phyloP scores from a whole-genome alignment of 1,140 invertebrate genomes.

The Bombus sylvicola region DNA sequence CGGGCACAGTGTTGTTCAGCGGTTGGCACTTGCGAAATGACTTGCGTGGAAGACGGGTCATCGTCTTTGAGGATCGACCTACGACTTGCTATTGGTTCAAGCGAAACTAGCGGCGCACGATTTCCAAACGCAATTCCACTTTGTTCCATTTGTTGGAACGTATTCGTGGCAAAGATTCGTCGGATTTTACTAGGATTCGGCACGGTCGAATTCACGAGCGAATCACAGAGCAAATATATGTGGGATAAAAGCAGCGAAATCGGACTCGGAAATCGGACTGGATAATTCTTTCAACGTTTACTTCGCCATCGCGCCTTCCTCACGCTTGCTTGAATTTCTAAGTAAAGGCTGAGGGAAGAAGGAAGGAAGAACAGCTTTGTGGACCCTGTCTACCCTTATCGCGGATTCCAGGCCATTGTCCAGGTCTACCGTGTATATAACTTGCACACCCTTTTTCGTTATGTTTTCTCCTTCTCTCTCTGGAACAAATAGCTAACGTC shows the following conservation, averaged over 20 bases:
- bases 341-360: conserved; percentile 15
- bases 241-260: neutral
- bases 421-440: conserved; percentile 55
- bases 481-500: neutral
- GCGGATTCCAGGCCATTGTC: conserved; percentile 80
- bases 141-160: neutral
- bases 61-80: neutral
- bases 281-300: conserved; percentile 48
- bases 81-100: neutral
- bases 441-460: conserved; percentile 28
- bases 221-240: neutral
- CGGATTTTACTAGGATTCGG: neutral
- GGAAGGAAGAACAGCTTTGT: conserved; percentile 56
- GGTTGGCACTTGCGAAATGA: neutral
- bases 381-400: conserved; percentile 76
- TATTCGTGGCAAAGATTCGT: neutral
- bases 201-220: neutral
- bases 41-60: neutral
- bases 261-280: neutral
- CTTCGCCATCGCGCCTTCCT: conserved; percentile 3
- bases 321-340: conserved; percentile 29
- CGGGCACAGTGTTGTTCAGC: neutral
- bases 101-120: neutral
- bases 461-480: neutral
- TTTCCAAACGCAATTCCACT: neutral